Evolutionary conservation across 30 jellyfish, hydroid and myxozoan species (phyloP).

Genomic region (Rhopilema esculentum): DNA sequence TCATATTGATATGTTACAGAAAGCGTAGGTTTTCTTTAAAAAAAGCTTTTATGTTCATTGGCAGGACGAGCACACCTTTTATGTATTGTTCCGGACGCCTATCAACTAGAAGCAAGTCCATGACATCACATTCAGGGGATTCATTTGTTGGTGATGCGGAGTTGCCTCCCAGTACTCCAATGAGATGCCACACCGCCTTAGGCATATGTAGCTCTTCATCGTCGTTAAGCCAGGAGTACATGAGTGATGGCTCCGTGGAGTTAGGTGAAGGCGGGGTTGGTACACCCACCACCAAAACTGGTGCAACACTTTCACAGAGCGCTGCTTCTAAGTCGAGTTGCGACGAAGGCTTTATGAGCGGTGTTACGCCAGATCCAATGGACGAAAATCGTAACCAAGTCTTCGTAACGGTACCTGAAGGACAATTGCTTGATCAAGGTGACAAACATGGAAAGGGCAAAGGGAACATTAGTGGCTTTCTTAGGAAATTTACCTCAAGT

Average conservation of each 20-base stretch:
- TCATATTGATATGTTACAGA: too few relatives aligned
- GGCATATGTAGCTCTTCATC: slow-evolving; percentile 86
- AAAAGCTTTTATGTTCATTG: too few relatives aligned
- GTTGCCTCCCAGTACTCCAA: slow-evolving; percentile 71
- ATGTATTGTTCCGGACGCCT: slow-evolving; percentile 81
- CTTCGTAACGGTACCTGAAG: slow-evolving; percentile 65
- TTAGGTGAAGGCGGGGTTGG: slow-evolving; percentile 42
- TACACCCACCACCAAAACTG: slow-evolving; percentile 47
- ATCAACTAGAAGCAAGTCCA: slow-evolving; percentile 86
- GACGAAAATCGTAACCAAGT: slow-evolving; percentile 72
- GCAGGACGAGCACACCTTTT: slow-evolving; percentile 63
- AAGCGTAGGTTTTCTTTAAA: too few relatives aligned
- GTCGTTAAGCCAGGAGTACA: slow-evolving; percentile 75
- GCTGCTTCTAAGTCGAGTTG: slow-evolving; percentile 25
- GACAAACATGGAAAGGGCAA: slow-evolving; percentile 72
- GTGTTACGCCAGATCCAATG: slow-evolving; percentile 22
- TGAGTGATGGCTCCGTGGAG: slow-evolving; percentile 59
- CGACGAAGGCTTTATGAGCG: slow-evolving; percentile 63
- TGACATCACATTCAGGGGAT: slow-evolving; percentile 94
- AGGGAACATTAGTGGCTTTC: slow-evolving; percentile 67
- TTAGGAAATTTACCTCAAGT: slow-evolving; percentile 75
- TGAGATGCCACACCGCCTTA: slow-evolving; percentile 90
- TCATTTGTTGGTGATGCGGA: slow-evolving; percentile 72
- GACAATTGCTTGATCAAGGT: slow-evolving; percentile 46
- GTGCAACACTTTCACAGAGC: slow-evolving; percentile 24